Evolutionary conservation across 1,140 invertebrate species (phyloP).

Genomic region (Aphis craccivora): DNA sequence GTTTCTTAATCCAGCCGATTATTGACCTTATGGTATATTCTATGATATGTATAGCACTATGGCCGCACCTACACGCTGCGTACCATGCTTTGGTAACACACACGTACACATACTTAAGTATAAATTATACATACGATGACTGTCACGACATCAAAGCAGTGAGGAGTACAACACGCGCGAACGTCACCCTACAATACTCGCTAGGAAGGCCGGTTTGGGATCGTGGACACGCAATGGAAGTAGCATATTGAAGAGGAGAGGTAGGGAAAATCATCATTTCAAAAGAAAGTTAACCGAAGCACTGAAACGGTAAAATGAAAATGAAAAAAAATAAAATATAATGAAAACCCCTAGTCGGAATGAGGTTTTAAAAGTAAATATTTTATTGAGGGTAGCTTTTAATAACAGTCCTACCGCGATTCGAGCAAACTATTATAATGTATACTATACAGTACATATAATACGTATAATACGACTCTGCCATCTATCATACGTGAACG

Average conservation of each 20-base stretch:
- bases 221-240: not conserved
- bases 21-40: not conserved
- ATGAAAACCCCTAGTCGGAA: not conserved
- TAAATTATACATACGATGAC: not conserved
- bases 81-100: not conserved
- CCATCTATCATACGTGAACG: slow-evolving; percentile 35
- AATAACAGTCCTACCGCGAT: not conserved
- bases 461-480: not conserved
- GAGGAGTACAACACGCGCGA: not conserved
- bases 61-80: not conserved
- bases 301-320: slow-evolving; percentile 29
- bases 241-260: not conserved
- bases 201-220: not conserved
- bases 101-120: not conserved
- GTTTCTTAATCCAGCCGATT: not conserved
- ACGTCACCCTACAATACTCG: not conserved
- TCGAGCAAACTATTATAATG: not conserved
- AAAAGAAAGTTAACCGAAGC: slow-evolving; percentile 29
- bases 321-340: slow-evolving; percentile 2
- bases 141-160: not conserved
- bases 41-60: not conserved
- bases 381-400: slow-evolving; percentile 1
- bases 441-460: not conserved
- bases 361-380: not conserved
- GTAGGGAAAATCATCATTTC: slow-evolving; percentile 27